These are phyloP conservation scores for Percopsis omiscomaycus DNA, from an alignment of 2,797 vertebrate genomes.

Conservation along the genomic window DNA sequence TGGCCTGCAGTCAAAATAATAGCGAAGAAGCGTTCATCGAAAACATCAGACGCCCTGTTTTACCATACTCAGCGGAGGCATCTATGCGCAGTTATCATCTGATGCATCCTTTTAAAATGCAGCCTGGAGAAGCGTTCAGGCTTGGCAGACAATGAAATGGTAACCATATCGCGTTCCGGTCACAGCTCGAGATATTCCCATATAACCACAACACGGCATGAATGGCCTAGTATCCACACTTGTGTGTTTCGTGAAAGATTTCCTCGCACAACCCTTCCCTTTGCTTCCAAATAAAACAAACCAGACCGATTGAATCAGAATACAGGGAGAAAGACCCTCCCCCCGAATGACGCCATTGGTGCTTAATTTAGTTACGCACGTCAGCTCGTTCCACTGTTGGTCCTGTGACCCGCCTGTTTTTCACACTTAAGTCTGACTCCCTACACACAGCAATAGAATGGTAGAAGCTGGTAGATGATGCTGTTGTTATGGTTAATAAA, in stretches of 20 bases:
- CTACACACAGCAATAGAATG: conserved; percentile 43
- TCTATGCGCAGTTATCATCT: conserved; percentile 60
- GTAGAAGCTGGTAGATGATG: conserved; percentile 47
- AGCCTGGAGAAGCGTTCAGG: conserved; percentile 10
- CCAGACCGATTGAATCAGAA: conserved; percentile 66
- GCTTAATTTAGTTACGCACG: neutral
- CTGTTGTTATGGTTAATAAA: conserved; percentile 54
- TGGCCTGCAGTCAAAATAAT: conserved; percentile 56
- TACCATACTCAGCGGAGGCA: conserved; percentile 55
- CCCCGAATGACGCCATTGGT: conserved; percentile 49
- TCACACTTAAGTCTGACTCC: conserved; percentile 14
- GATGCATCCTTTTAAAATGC: conserved; percentile 48
- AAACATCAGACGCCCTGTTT: conserved; percentile 69
- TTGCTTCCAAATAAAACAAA: conserved; percentile 63
- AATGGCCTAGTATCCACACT: conserved; percentile 20
- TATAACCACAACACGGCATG: conserved; percentile 17
- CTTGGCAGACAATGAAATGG: conserved; percentile 29
- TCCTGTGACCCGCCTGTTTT: conserved; percentile 3
- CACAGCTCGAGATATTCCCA: conserved; percentile 14
- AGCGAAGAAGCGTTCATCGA: conserved; percentile 50
- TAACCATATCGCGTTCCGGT: conserved; percentile 21
- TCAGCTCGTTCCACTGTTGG: conserved; percentile 55
- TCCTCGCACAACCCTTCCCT: neutral
- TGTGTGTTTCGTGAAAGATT: conserved; percentile 10
- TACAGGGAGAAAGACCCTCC: conserved; percentile 54